phyloP scores from a whole-genome alignment of 1,140 invertebrate genomes.

The Eufriesea mexicana region DNA sequence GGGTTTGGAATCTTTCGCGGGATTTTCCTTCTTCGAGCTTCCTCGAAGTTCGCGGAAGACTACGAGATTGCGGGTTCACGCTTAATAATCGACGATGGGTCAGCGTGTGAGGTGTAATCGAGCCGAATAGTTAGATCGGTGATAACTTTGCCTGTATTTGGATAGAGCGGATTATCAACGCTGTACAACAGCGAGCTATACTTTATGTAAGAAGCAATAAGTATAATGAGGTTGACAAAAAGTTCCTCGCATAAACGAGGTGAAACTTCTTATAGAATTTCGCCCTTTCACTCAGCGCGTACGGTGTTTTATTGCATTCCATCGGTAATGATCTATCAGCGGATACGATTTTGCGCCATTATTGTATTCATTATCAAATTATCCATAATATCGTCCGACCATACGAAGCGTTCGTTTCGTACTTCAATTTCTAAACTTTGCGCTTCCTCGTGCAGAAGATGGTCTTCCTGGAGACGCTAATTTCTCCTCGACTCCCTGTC shows the following conservation, averaged over 20 bases:
- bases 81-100: no score
- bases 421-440: no score
- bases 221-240: conserved; percentile 16
- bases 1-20: no score
- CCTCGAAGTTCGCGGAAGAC: no score
- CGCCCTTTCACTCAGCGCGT: conserved; percentile 19
- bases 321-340: conserved; percentile 18
- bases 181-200: not conserved
- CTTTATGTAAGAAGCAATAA: not conserved
- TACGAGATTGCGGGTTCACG: no score
- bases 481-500: no score
- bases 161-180: not conserved
- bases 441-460: no score
- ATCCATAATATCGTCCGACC: not conserved
- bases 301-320: conserved; percentile 12
- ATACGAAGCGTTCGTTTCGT: not conserved
- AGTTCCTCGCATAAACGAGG: conserved; percentile 1
- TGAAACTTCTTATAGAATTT: conserved; percentile 15
- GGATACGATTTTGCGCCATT: not conserved
- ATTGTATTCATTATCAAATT: conserved; percentile 23
- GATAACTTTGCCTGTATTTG: not conserved
- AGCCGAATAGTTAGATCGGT: no score
- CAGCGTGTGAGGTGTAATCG: not conserved
- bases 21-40: no score
- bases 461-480: no score